Base-by-base conservation (phyloP, 2,888 invertebrate species). In the Diadromus collaris region DNA sequence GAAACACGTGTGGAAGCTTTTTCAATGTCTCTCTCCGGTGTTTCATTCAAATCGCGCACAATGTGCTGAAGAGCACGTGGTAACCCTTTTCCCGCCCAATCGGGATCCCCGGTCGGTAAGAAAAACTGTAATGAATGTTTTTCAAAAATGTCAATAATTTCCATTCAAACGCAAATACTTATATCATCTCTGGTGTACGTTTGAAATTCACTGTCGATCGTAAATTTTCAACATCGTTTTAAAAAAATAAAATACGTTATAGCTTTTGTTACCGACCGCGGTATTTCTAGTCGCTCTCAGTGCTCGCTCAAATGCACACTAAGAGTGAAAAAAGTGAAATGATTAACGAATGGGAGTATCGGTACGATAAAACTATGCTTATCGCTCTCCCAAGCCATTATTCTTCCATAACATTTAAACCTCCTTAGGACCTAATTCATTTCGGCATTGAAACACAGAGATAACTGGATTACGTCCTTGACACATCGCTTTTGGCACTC, bases 401-500 rank as follows among this genome's bases (percentile, higher is more conserved):
- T 29, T 69, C n/a, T 61, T 54, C 54, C 21, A 7, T 5, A 19
- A 68, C 32, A 34, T 51, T 61, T 1, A 21, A 48, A 70, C 19
- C 24, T 29, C n/a, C 34, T 51, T 64, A 70, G 51, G 34, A 56
- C 41, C 68, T 54, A 70, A 61, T 69, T 56, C 13, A n/a, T 34
- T 65, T 56, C 56, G 34, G 63, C 63, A 58, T 48, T 38, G 48
- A 67, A 60, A 70, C 65, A 77, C 70, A 32, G 76, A 51, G 38
- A 64, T 48, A 64, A 63, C 63, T 58, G 58, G 68, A 75, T 82
- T 85, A 85, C 79, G 82, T 81, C 81, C 79, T 78, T 80, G 83
- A 84, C 82, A 85, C 84, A 79, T 85, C 82, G 76, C 84, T 87
- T 89, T 91, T 90, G 87, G 89, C 89, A 89, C 88, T 86, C 80